Base-by-base conservation (phyloP, 2,888 invertebrate genomes). In the Dryococelus australis region DNA sequence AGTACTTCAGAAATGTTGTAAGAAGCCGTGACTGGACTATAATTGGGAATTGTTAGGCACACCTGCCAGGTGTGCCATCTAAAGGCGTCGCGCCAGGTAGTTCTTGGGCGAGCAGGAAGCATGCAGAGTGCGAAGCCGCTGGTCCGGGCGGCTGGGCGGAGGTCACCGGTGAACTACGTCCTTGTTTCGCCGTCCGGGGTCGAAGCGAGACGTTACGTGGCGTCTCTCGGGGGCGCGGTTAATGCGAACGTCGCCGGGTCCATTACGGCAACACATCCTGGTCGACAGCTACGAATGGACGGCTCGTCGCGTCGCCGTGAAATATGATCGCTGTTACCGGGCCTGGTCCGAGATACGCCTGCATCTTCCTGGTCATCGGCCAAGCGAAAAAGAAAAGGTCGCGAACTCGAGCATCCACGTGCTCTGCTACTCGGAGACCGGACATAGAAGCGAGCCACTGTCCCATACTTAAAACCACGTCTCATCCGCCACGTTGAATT, bases 131-230 rank as follows among this genome's bases (percentile, higher is more conserved):
- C n/a, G 65, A n/a, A 65, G 65, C 8, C 13, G 24, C 65, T 16
- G 13, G 20, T 2, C n/a, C 10, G 47, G 47, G 16, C 8, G n/a
- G 65, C 4, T 4, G 65, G 8, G 65, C 6, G 8, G 65, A 2
- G 65, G 65, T 65, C 65, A 65, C 65, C 65, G 65, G 65, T 65
- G 65, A 65, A 65, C 65, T 65, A 65, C 65, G n/a, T n/a, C n/a
- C 65, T 20, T 65, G 65, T 65, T 35, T 24, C 1, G n/a, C 65
- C n/a, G 65, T 65, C 65, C 20, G 65, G n/a, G 20, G 65, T 65
- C 65, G 47, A 47, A 10, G 47, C 47, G 35, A 47, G 47, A 47
- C 47, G 47, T 47, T 47, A 47, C 47, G 9, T 6, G 9, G 47
- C 47, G 47, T 47, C 47, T 12, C 47, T n/a, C n/a, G n/a, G n/a